Conservation (phyloP, 2,888 invertebrate species). For the Icerya purchasi region DNA sequence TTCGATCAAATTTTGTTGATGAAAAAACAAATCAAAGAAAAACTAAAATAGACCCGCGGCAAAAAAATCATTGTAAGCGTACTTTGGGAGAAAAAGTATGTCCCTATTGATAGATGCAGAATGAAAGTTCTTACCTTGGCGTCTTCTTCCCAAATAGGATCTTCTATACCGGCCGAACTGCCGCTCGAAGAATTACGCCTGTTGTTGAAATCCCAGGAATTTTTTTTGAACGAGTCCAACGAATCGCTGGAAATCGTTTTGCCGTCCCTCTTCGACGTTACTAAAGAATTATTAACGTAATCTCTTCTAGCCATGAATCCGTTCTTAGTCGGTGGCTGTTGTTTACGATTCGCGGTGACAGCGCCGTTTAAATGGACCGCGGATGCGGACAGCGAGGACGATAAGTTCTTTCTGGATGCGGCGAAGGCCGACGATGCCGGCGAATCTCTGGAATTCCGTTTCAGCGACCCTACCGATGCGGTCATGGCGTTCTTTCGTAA, state of each 20-base stretch:
- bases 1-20: no score
- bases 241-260: conserved; percentile 42
- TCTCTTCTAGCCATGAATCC: conserved; percentile 23
- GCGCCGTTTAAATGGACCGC: neutral
- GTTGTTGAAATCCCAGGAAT: conserved; percentile 44
- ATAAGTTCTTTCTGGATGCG: neutral
- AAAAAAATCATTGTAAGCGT: no score
- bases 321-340: conserved; percentile 6
- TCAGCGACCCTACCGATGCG: conserved; percentile 23
- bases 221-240: conserved; percentile 40
- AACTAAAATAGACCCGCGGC: no score
- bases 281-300: conserved; percentile 22
- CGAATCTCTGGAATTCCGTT: neutral
- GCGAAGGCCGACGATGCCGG: neutral
- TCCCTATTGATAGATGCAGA: no score
- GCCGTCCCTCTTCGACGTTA: conserved; percentile 24
- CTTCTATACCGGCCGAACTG: conserved; percentile 35
- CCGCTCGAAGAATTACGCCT: conserved; percentile 40
- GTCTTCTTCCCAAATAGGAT: conserved; percentile 36
- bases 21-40: no score
- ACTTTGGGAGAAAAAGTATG: no score
- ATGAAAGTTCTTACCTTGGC: conserved; percentile 1
- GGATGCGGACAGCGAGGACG: neutral
- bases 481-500: conserved; percentile 37
- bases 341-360: neutral